Percentiles rank a stretch among this genome's conserved stretches.
These are phyloP conservation scores for Dendronephthya gigantea DNA, from an alignment of 64 coral and sea anemone genomes.

Conservation along the genomic window DNA sequence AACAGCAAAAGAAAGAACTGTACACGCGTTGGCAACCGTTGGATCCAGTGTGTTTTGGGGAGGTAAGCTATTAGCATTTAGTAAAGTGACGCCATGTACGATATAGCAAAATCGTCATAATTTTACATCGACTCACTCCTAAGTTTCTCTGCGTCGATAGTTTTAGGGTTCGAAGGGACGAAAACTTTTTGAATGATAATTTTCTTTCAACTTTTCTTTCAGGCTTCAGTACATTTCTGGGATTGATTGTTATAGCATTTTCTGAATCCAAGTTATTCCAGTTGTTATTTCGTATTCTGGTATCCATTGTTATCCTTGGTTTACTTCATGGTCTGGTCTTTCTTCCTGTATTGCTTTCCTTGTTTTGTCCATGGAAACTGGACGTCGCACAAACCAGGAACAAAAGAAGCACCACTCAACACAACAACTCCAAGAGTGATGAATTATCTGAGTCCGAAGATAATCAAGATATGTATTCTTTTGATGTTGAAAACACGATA, in stretches of 20 bases:
- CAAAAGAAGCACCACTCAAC: no score
- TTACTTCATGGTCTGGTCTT: not conserved
- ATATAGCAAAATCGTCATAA: no score
- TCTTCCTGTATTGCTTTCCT: not conserved
- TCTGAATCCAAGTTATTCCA: conserved; percentile 4
- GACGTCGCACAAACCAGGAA: not conserved
- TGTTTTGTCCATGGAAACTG: conserved; percentile 10
- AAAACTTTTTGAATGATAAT: no score
- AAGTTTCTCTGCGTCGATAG: no score
- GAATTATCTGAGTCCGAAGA: not conserved
- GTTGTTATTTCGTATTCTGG: not conserved
- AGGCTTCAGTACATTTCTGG: conserved; percentile 1
- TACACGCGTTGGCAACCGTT: conserved; percentile 48
- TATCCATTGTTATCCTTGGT: not conserved
- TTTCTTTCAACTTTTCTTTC: not conserved
- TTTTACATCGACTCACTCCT: no score
- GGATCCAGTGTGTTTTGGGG: conserved; percentile 71
- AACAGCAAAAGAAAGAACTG: conserved; percentile 36
- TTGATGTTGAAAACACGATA: not conserved
- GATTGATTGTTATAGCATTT: not conserved
- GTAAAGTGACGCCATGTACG: no score
- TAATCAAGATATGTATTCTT: not conserved
- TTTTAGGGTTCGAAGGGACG: no score
- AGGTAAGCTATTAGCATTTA: conserved; percentile 29
- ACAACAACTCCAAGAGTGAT: no score